A percentile compares a stretch with the other conserved stretches of the same genome.
Conservation (phyloP, 1,140 invertebrate genomes). For the Heliconius eleuchia region DNA sequence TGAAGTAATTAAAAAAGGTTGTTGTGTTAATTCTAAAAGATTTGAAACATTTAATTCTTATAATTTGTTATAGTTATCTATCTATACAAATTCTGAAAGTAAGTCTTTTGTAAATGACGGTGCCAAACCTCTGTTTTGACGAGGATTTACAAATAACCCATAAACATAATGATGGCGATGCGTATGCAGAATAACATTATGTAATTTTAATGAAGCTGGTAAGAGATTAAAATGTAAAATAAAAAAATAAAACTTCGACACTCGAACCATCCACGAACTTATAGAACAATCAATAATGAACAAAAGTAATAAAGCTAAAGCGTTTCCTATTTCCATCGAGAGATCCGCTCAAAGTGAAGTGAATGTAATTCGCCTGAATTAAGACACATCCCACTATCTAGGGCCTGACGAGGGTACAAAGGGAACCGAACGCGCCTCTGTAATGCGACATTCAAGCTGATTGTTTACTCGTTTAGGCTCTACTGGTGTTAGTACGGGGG, state of each 20-base stretch:
- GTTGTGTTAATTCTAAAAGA: no score
- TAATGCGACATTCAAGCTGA: constrained; percentile 25
- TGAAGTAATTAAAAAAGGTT: neutral
- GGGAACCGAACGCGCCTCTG: constrained; percentile 25
- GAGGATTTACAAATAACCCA: neutral
- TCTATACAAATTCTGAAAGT: no score
- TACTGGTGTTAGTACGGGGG: neutral
- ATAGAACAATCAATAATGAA: constrained; percentile 22
- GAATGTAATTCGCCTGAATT: constrained; percentile 33
- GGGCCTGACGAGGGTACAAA: constrained; percentile 30
- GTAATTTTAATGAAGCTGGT: no score
- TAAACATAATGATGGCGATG: no score
- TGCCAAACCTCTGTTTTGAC: neutral
- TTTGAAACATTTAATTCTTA: no score
- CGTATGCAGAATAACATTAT: no score
- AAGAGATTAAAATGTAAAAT: neutral
- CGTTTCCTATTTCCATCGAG: constrained; percentile 25
- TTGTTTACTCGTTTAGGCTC: constrained; percentile 24
- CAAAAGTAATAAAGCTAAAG: constrained; percentile 30
- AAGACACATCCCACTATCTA: constrained; percentile 29
- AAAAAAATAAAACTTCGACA: neutral
- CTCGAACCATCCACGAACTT: neutral
- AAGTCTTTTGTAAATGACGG: no score
- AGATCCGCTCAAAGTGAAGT: constrained; percentile 26
- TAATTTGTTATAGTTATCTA: no score